These are phyloP conservation scores for Kryptolebias ocellatus DNA, from an alignment of 2,797 vertebrate species.

Conservation along the genomic window DNA sequence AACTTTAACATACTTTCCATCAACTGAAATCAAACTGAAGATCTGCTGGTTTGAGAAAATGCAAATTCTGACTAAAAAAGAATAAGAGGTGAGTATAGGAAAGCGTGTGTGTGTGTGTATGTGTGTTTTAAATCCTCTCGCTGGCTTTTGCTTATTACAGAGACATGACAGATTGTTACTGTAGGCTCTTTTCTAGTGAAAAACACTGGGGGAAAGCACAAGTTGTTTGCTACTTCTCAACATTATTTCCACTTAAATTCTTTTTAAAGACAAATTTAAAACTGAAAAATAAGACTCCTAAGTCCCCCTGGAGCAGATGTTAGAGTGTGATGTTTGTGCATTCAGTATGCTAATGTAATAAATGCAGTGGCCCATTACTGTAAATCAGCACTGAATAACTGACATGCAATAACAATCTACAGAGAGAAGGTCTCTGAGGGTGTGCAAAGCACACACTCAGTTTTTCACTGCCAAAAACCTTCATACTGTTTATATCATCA, in stretches of 20 bases:
- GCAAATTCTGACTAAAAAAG: constrained; percentile 7
- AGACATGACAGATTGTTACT: constrained; percentile 18
- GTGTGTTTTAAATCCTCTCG: background rate
- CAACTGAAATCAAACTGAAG: constrained; percentile 42
- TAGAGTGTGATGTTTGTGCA: constrained; percentile 10
- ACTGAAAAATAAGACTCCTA: constrained; percentile 28
- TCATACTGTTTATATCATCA: constrained; percentile 67
- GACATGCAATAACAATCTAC: constrained; percentile 24
- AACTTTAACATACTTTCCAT: constrained; percentile 62
- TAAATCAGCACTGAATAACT: constrained; percentile 45
- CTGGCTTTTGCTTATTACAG: constrained; percentile 1
- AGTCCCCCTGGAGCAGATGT: constrained; percentile 26
- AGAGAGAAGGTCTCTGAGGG: constrained; percentile 13
- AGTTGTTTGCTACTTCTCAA: constrained; percentile 12
- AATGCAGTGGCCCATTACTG: constrained; percentile 32
- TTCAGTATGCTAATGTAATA: constrained; percentile 34
- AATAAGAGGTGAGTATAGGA: constrained; percentile 6
- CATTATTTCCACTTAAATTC: constrained; percentile 28
- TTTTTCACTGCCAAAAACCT: constrained; percentile 21
- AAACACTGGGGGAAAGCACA: constrained; percentile 2
- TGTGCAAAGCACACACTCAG: background rate
- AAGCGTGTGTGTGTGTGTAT: background rate
- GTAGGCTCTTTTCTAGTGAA: constrained; percentile 23
- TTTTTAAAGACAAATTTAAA: constrained; percentile 13
- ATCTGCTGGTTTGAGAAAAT: constrained; percentile 16